Conservation (phyloP, 1,140 invertebrate species). For the Antheraea mylitta region DNA sequence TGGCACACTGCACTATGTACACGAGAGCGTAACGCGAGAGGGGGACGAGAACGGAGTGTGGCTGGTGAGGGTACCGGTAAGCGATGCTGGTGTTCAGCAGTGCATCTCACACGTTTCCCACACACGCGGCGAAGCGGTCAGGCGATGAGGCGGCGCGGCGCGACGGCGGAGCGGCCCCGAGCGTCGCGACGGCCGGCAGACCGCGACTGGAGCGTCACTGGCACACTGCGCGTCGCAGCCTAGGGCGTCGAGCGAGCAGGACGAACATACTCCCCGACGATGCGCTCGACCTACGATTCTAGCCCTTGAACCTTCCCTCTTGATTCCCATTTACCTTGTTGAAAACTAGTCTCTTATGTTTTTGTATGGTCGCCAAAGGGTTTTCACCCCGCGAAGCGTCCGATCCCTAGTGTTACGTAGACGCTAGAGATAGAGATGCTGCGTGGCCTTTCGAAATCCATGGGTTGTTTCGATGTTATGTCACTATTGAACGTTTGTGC, state of each 20-base stretch:
- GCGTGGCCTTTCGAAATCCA: conserved; percentile 53
- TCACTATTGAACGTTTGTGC: conserved; percentile 65
- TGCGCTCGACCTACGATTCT: conserved; percentile 54
- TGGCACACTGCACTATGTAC: conserved; percentile 47
- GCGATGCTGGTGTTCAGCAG: conserved; percentile 44
- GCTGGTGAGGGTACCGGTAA: conserved; percentile 28
- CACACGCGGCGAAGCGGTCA: conserved; percentile 44
- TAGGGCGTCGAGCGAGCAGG: conserved; percentile 67
- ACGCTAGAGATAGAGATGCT: conserved; percentile 70
- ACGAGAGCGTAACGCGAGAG: neutral
- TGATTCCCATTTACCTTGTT: conserved; percentile 65
- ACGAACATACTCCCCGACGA: conserved; percentile 52
- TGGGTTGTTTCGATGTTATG: conserved; percentile 60
- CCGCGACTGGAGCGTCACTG: conserved; percentile 64
- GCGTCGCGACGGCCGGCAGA: conserved; percentile 74
- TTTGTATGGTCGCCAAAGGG: conserved; percentile 55
- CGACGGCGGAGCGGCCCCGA: conserved; percentile 57
- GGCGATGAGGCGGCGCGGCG: conserved; percentile 29
- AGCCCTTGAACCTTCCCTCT: conserved; percentile 66
- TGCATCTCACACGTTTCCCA: conserved; percentile 59
- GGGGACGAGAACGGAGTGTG: conserved; percentile 8
- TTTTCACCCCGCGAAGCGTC: conserved; percentile 64
- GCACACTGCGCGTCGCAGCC: conserved; percentile 59
- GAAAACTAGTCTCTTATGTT: conserved; percentile 48
- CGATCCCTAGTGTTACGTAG: conserved; percentile 60